A percentile compares a stretch with the other conserved stretches of the same genome.
Evolutionary conservation across 2,113 vertebrate genomes (phyloP).

Genomic region (Prionailurus viverrinus): DNA sequence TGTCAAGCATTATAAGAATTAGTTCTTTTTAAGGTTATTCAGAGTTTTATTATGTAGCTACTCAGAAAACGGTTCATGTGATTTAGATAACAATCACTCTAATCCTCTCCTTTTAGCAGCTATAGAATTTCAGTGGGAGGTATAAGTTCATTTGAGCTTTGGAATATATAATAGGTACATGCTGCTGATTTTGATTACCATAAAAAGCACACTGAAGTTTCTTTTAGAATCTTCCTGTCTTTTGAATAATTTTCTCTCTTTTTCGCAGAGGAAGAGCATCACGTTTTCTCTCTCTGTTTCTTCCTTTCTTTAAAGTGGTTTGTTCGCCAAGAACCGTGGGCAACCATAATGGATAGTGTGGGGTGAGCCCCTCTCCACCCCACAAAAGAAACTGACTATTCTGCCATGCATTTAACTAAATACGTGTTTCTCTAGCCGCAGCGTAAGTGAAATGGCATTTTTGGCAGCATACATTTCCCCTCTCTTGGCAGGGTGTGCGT

Average conservation of each 20-base stretch:
- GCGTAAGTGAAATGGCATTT: conserved; percentile 68
- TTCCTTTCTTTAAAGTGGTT: conserved; percentile 29
- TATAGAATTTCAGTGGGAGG: conserved; percentile 59
- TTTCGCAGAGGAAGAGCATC: conserved; percentile 22
- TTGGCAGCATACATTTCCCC: conserved; percentile 34
- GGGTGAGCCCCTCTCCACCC: neutral
- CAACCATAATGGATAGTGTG: neutral
- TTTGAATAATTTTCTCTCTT: neutral
- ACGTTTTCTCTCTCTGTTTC: conserved; percentile 24
- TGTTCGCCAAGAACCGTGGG: conserved; percentile 34
- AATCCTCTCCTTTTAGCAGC: conserved; percentile 35
- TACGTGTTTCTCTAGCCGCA: neutral
- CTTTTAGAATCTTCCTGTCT: neutral
- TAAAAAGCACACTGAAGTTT: conserved; percentile 35
- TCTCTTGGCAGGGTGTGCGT: neutral
- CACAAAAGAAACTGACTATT: conserved; percentile 37
- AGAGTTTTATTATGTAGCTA: conserved; percentile 27
- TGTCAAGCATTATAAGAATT: neutral
- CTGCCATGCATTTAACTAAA: conserved; percentile 59
- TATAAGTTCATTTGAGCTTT: conserved; percentile 50
- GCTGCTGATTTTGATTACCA: conserved; percentile 51
- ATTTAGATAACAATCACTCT: conserved; percentile 51
- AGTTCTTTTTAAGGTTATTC: conserved; percentile 40
- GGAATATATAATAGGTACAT: neutral
- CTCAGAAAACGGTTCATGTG: neutral